Evolutionary conservation across 2,797 vertebrate genomes (phyloP).

Genomic region (Hippoglossus hippoglossus): DNA sequence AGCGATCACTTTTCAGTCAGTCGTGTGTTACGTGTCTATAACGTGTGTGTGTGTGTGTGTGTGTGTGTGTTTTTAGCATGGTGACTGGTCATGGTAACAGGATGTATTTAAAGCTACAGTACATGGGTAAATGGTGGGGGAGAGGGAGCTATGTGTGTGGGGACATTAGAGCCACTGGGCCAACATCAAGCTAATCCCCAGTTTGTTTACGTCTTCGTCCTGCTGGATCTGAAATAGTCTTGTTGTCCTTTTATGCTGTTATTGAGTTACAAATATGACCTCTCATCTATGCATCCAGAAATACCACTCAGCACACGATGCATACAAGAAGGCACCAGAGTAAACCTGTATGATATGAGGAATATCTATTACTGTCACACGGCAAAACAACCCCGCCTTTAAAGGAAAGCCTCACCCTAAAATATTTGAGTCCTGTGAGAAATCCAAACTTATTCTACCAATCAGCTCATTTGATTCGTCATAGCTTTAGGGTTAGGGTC

Average conservation of each 20-base stretch:
- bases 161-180: no score
- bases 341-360: neutral
- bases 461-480: no score
- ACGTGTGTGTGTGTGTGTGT: no score
- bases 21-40: no score
- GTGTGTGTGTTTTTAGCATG: constrained; percentile 11
- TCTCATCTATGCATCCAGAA: constrained; percentile 8
- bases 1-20: no score
- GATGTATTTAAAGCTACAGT: constrained; percentile 39
- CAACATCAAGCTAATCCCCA: no score
- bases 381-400: no score
- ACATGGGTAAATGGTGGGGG: neutral
- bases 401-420: no score
- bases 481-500: no score
- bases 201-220: constrained; percentile 15
- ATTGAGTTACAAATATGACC: neutral
- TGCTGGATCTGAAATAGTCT: constrained; percentile 24
- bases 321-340: neutral
- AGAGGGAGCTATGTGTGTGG: constrained; percentile 4
- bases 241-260: neutral
- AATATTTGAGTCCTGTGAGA: no score
- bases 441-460: no score
- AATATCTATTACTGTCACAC: neutral
- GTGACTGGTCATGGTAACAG: constrained; percentile 3
- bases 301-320: constrained; percentile 6